Evolutionary conservation across 2,113 vertebrate genomes (phyloP).

Genomic region (Micronycteris hirsuta): DNA sequence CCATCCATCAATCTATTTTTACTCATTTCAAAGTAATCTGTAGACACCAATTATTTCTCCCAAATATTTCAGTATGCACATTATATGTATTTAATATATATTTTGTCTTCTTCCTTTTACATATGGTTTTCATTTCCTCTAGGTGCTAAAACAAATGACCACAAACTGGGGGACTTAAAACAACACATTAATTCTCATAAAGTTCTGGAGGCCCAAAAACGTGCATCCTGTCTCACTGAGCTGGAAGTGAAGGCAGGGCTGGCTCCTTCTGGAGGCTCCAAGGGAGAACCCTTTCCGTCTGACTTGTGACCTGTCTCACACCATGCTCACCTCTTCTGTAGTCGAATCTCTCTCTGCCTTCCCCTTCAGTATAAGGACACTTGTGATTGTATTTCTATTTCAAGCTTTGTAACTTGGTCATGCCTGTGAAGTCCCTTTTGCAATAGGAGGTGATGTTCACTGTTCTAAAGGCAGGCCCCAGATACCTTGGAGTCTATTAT

Average conservation of each 20-base stretch:
- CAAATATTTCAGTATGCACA: neutral
- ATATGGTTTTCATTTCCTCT: neutral
- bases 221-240: neutral
- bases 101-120: neutral
- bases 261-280: neutral
- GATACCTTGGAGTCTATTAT: neutral
- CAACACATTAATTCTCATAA: neutral
- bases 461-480: neutral
- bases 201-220: neutral
- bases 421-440: neutral
- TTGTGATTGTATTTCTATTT: neutral
- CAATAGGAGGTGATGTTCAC: neutral
- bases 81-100: neutral
- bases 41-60: neutral
- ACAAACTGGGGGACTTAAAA: neutral
- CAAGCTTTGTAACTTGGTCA: neutral
- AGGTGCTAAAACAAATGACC: neutral
- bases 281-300: neutral
- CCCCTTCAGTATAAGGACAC: neutral
- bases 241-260: neutral
- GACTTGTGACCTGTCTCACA: neutral
- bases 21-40: neutral
- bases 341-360: neutral
- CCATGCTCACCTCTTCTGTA: neutral
- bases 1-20: neutral